These are phyloP conservation scores for Oscheius sp. DNA, from an alignment of 2,888 invertebrate species.

Conservation along the genomic window DNA sequence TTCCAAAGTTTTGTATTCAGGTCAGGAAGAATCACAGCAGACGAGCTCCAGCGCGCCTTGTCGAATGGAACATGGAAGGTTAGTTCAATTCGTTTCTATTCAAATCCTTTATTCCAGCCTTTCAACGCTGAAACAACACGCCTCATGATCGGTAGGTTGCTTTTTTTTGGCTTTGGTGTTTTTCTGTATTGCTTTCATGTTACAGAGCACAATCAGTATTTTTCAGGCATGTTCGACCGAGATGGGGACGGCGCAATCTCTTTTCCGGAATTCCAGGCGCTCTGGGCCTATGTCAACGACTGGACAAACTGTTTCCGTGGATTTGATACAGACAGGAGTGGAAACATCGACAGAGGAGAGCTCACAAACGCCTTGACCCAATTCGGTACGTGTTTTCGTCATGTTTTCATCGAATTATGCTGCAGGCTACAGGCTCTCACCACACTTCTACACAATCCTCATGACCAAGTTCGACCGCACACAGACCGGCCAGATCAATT, in stretches of 20 bases:
- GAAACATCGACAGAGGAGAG: constrained; percentile 90
- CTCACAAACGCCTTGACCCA: constrained; percentile 88
- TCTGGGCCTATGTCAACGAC: constrained; percentile 98
- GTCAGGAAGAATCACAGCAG: constrained; percentile 64
- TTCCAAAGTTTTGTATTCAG: constrained; percentile 36
- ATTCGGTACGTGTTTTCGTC: constrained; percentile 77
- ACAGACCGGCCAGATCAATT: constrained; percentile 89
- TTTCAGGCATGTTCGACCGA: constrained; percentile 86
- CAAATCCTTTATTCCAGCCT: constrained; percentile 75
- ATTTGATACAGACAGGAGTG: constrained; percentile 88
- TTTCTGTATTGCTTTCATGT: background rate
- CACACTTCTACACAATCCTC: constrained; percentile 84
- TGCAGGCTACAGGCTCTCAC: constrained; percentile 81
- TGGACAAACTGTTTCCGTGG: constrained; percentile 96
- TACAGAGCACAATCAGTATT: background rate
- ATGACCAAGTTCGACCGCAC: constrained; percentile 92
- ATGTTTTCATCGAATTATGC: no score
- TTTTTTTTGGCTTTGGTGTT: background rate
- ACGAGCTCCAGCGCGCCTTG: constrained; percentile 79
- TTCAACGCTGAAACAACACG: constrained; percentile 97
- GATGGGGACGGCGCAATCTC: constrained; percentile 88
- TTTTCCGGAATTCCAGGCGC: constrained; percentile 92
- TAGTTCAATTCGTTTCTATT: no score
- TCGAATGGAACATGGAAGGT: constrained; percentile 93
- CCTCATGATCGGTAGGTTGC: constrained; percentile 87